These are phyloP conservation scores for Drosophila mojavensis DNA, from an alignment of 1,140 invertebrate species.

Conservation along the genomic window DNA sequence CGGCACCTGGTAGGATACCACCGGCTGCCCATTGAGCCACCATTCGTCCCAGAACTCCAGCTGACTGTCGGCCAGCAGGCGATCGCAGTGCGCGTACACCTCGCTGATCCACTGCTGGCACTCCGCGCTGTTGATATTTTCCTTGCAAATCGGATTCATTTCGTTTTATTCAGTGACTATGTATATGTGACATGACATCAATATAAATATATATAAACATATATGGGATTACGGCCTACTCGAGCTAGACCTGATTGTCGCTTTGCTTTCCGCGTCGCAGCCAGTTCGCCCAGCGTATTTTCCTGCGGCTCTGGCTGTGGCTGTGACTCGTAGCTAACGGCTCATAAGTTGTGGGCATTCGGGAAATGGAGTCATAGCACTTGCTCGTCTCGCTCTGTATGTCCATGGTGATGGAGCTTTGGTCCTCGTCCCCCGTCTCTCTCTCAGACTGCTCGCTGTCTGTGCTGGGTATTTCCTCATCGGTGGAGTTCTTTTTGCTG, in stretches of 20 bases:
- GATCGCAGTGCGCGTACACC: constrained; percentile 44
- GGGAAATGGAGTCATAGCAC: constrained; percentile 1
- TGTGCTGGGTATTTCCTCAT: background rate
- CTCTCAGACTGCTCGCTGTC: background rate
- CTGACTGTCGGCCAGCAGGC: constrained; percentile 29
- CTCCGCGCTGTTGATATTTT: constrained; percentile 35
- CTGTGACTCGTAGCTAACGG: background rate
- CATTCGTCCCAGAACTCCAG: constrained; percentile 53
- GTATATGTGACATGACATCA: background rate
- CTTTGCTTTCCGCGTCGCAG: constrained; percentile 13
- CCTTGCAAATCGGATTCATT: constrained; percentile 62
- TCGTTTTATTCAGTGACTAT: background rate
- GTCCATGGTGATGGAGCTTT: background rate
- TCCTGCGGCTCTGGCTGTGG: background rate
- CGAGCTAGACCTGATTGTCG: constrained; percentile 17
- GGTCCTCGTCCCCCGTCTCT: background rate
- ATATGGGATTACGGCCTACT: constrained; percentile 4
- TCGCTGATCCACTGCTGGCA: constrained; percentile 57
- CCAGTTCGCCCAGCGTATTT: constrained; percentile 45
- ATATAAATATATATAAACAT: background rate
- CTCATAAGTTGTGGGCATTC: constrained; percentile 17
- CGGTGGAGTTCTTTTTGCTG: background rate
- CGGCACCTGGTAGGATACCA: constrained; percentile 26
- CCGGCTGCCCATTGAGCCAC: constrained; percentile 46
- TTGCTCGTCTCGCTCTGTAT: background rate